phyloP scores from a whole-genome alignment of 2,888 invertebrate genomes.

The Drosophila rellima region DNA sequence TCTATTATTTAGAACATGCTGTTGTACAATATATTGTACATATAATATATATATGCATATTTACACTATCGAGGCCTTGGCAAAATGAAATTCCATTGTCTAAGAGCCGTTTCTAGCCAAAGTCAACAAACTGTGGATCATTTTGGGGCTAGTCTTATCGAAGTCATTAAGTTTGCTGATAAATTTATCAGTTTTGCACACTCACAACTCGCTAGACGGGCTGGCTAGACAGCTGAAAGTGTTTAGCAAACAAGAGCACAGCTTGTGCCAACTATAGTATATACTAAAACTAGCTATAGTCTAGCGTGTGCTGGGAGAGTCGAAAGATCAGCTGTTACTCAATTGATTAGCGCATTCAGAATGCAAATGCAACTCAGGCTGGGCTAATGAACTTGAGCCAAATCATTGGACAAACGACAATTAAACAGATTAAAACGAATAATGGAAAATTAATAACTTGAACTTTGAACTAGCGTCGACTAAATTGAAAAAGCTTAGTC shows the following conservation, averaged over 20 bases:
- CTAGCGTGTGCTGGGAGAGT: constrained; percentile 49
- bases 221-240: constrained; percentile 55
- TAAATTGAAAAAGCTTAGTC: not conserved
- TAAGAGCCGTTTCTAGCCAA: constrained; percentile 2
- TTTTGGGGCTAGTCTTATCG: constrained; percentile 26
- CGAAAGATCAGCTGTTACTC: constrained; percentile 58
- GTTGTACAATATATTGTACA: constrained; percentile 10
- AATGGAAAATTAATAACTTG: not conserved
- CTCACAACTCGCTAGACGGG: constrained; percentile 48
- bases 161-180: constrained; percentile 18
- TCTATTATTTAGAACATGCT: constrained; percentile 23
- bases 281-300: constrained; percentile 13
- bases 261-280: constrained; percentile 6
- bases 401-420: constrained; percentile 29
- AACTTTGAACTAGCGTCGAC: not conserved
- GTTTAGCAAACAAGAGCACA: constrained; percentile 19
- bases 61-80: constrained; percentile 22
- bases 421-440: not conserved
- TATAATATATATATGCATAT: constrained; percentile 14
- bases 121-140: constrained; percentile 37
- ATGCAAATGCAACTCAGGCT: constrained; percentile 3
- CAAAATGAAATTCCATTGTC: constrained; percentile 27
- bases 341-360: constrained; percentile 45
- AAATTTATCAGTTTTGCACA: constrained; percentile 28
- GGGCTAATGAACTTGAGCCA: constrained; percentile 73